Percentiles rank a stretch among this genome's conserved stretches.
Evolutionary conservation across 2,113 vertebrate species (phyloP).

Genomic region (Mobula birostris): DNA sequence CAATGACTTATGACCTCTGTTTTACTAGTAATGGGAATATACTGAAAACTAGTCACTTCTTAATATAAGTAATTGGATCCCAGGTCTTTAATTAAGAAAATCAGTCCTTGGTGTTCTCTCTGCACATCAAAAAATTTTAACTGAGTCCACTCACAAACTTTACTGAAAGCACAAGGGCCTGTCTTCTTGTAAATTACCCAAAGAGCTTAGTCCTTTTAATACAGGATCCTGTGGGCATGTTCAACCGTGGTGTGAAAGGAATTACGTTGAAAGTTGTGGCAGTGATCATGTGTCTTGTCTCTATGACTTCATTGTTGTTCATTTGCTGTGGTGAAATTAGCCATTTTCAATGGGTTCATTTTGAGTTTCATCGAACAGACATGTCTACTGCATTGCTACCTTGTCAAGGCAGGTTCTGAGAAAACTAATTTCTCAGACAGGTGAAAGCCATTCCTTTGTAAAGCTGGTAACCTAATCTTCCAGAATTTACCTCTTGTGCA

Average conservation of each 20-base stretch:
- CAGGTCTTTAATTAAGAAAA: neutral
- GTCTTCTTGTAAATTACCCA: too few relatives aligned
- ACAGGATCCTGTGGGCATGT: too few relatives aligned
- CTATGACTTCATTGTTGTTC: too few relatives aligned
- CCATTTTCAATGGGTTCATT: neutral
- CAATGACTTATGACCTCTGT: neutral
- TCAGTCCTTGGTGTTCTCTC: neutral
- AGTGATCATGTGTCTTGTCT: too few relatives aligned
- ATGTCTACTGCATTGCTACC: neutral
- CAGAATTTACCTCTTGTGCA: neutral
- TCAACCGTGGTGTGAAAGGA: too few relatives aligned
- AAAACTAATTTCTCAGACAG: neutral
- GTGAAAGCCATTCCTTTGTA: neutral
- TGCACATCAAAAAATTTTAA: neutral
- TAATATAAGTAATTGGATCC: neutral
- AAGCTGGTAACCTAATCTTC: neutral
- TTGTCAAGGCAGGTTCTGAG: neutral
- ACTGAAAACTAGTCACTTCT: neutral
- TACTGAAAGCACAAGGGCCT: neutral
- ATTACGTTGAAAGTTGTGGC: too few relatives aligned
- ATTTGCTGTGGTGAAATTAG: neutral
- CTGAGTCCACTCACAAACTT: neutral
- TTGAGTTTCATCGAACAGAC: neutral
- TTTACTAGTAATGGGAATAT: too few relatives aligned
- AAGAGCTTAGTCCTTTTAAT: too few relatives aligned